phyloP scores from a whole-genome alignment of 1,140 invertebrate species.

The Drosophila baimaii region DNA sequence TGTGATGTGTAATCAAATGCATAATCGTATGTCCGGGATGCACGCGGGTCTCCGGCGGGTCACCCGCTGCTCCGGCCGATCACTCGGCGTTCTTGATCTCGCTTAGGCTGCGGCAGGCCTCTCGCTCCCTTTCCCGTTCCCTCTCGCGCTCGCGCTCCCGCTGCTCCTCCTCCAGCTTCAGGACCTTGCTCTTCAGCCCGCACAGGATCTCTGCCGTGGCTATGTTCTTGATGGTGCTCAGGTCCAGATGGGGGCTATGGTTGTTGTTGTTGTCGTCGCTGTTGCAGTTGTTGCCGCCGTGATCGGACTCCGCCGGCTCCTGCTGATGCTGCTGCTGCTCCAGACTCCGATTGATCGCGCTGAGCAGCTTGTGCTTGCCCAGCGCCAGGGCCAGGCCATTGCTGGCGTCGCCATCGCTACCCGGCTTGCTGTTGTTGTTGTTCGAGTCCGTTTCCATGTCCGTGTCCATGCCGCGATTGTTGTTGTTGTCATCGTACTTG shows the following conservation, averaged over 20 bases:
- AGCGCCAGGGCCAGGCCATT: slow-evolving; percentile 62
- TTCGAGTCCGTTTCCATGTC: slow-evolving; percentile 75
- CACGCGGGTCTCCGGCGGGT: background rate
- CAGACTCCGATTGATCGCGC: slow-evolving; percentile 70
- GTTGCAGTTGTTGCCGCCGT: slow-evolving; percentile 43
- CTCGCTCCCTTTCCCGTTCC: slow-evolving; percentile 46
- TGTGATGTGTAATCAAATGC: slow-evolving; percentile 72
- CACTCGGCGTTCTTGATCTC: slow-evolving; percentile 81
- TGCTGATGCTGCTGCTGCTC: slow-evolving; percentile 56
- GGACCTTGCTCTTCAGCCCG: slow-evolving; percentile 80
- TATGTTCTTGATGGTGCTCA: slow-evolving; percentile 82
- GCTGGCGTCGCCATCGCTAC: slow-evolving; percentile 40
- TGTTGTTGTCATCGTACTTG: slow-evolving; percentile 78
- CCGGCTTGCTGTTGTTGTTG: slow-evolving; percentile 75
- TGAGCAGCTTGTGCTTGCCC: slow-evolving; percentile 70
- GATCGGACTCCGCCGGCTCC: slow-evolving; percentile 21
- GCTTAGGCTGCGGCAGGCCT: slow-evolving; percentile 70
- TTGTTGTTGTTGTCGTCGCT: slow-evolving; percentile 67
- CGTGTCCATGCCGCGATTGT: slow-evolving; percentile 62
- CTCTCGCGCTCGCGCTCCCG: slow-evolving; percentile 64
- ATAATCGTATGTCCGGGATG: slow-evolving; percentile 44
- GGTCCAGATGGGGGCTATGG: slow-evolving; percentile 69
- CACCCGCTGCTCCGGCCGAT: slow-evolving; percentile 27
- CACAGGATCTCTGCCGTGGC: slow-evolving; percentile 80
- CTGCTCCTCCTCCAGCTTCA: slow-evolving; percentile 77